These are phyloP conservation scores for Tragulus kanchil DNA, from an alignment of 2,113 vertebrate species.

Conservation along the genomic window DNA sequence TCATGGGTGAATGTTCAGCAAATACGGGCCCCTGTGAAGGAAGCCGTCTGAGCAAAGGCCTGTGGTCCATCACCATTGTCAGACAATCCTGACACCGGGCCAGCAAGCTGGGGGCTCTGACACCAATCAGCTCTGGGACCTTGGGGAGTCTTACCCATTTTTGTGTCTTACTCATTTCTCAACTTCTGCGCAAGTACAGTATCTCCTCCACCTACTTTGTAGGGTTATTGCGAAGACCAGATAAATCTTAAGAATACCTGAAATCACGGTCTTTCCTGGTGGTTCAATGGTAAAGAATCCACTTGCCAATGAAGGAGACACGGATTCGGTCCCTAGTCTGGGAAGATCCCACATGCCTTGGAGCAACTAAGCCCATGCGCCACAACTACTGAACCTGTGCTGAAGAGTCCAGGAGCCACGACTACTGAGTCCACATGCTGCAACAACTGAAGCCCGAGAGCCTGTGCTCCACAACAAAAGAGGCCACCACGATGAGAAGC, in stretches of 20 bases:
- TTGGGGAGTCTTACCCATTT: background rate
- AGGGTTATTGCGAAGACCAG: background rate
- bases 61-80: background rate
- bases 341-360: background rate
- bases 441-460: background rate
- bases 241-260: background rate
- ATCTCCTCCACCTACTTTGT: background rate
- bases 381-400: background rate
- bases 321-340: background rate
- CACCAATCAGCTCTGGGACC: background rate
- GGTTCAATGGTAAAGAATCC: background rate
- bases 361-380: background rate
- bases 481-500: background rate
- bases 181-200: conserved; percentile 35
- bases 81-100: background rate
- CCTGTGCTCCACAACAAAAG: background rate
- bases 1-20: background rate
- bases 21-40: background rate
- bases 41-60: background rate
- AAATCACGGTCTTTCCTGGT: background rate
- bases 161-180: background rate
- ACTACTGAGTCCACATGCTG: background rate
- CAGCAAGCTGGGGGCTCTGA: background rate
- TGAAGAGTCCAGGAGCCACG: background rate
- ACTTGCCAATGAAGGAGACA: background rate